Conservation (phyloP, 2,797 vertebrate species). For the Muscicapa striata region DNA sequence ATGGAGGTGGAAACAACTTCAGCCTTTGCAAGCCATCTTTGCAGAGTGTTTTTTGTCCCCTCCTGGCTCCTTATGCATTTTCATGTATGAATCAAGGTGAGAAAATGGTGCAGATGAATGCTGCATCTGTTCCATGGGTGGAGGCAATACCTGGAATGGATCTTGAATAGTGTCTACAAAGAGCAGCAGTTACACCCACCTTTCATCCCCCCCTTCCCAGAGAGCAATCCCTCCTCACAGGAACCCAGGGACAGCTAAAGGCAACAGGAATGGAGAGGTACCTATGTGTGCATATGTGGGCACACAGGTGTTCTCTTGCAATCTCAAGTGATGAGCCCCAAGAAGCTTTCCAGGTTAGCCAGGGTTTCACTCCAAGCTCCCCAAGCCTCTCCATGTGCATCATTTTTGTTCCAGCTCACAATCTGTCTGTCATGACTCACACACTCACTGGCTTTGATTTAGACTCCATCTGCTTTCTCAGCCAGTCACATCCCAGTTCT, state of each 20-base stretch:
- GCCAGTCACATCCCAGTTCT: constrained; percentile 16
- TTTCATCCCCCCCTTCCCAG: background rate
- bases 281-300: background rate
- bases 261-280: background rate
- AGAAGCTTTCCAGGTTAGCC: background rate
- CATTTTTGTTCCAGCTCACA: constrained; percentile 25
- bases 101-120: background rate
- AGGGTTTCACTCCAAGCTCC: background rate
- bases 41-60: background rate
- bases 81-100: background rate
- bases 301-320: background rate
- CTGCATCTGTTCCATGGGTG: background rate
- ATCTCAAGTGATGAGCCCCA: background rate
- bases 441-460: constrained; percentile 23
- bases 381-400: background rate
- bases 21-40: background rate
- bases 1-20: background rate
- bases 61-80: background rate
- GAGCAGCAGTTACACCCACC: background rate
- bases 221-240: background rate
- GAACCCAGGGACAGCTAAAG: background rate
- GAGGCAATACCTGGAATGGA: background rate
- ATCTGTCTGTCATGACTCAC: constrained; percentile 59
- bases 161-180: background rate
- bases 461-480: constrained; percentile 53